Conservation (phyloP, 2,888 invertebrate genomes). For the Cancer borealis region DNA sequence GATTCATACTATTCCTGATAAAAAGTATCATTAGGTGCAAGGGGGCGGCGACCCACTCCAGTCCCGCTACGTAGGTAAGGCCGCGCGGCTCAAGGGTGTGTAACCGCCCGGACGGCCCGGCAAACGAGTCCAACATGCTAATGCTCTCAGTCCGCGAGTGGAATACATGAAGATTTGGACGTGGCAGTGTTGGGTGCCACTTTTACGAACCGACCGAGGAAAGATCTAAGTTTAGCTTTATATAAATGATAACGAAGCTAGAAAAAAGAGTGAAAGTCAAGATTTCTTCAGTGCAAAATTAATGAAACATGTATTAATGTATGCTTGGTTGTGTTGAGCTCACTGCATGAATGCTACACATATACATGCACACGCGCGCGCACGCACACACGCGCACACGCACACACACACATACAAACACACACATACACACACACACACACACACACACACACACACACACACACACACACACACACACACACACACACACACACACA, state of each 20-base stretch:
- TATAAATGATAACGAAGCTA: background rate
- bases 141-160: background rate
- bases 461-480: slow-evolving; percentile 1
- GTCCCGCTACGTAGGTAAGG: background rate
- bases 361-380: background rate
- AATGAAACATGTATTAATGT: background rate
- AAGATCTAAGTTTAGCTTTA: background rate
- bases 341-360: background rate
- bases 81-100: background rate
- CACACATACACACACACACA: background rate
- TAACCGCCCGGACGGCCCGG: background rate
- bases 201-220: background rate
- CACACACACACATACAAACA: background rate
- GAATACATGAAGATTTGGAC: background rate
- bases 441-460: background rate
- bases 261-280: background rate
- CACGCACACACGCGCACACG: background rate
- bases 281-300: background rate
- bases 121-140: background rate
- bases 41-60: background rate
- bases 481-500: background rate
- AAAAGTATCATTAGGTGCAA: background rate
- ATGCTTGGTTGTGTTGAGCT: background rate
- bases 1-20: no score
- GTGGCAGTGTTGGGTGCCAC: background rate